These are phyloP conservation scores for Sapajus apella DNA, from an alignment of 2,113 vertebrate species.

Conservation along the genomic window DNA sequence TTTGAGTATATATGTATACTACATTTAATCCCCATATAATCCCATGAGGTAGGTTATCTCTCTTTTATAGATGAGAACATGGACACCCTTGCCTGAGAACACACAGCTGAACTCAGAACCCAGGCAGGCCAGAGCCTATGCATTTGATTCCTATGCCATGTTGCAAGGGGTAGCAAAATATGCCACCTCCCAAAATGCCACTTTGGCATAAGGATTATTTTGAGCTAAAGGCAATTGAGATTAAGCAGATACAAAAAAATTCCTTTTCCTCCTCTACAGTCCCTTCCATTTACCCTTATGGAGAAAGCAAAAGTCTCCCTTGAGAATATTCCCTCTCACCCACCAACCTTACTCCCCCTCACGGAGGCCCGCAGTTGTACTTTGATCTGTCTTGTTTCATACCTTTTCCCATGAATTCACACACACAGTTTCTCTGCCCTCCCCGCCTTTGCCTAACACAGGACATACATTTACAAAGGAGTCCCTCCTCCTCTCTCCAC, in stretches of 20 bases:
- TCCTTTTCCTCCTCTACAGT: not conserved
- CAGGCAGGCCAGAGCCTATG: not conserved
- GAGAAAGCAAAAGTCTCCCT: not conserved
- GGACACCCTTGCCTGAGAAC: not conserved
- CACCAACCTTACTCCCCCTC: accelerated
- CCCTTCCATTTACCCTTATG: not conserved
- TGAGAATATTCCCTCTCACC: not conserved
- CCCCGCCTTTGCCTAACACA: not conserved
- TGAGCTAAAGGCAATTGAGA: not conserved
- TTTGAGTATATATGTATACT: not conserved
- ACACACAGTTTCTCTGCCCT: not conserved
- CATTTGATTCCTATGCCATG: not conserved
- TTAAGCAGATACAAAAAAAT: not conserved
- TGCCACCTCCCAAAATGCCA: no score
- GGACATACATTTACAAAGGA: not conserved
- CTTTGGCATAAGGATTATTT: not conserved
- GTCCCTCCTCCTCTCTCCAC: not conserved
- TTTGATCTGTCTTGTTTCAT: not conserved
- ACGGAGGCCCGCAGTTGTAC: not conserved
- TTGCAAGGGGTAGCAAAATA: not conserved
- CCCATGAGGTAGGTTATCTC: not conserved
- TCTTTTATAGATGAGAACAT: not conserved
- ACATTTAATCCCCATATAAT: no score
- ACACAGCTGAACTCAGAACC: not conserved
- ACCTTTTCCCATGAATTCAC: not conserved